These are phyloP conservation scores for Zhuqinia jingwanae DNA, from an alignment of 2,888 invertebrate genomes.

Conservation along the genomic window DNA sequence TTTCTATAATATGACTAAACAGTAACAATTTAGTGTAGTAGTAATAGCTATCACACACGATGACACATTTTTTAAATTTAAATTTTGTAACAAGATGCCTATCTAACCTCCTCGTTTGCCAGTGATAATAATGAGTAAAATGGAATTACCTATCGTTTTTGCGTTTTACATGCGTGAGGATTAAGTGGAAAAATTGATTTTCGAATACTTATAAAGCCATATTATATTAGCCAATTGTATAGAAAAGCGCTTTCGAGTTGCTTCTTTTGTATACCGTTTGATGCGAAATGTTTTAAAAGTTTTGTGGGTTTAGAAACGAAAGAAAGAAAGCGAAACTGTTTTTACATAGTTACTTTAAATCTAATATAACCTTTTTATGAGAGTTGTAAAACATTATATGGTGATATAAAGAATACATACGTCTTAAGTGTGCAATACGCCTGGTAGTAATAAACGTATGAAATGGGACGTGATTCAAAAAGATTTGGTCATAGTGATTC, in stretches of 20 bases:
- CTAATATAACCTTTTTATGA: background rate
- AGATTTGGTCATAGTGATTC: constrained; percentile 28
- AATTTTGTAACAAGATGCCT: too few relatives aligned
- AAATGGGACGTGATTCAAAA: constrained; percentile 36
- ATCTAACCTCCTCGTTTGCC: too few relatives aligned
- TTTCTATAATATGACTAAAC: constrained; percentile 1
- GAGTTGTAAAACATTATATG: constrained; percentile 10
- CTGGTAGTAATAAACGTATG: constrained; percentile 31
- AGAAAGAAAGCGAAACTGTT: too few relatives aligned
- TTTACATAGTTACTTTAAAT: too few relatives aligned
- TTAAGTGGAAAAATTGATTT: background rate
- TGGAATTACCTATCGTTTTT: too few relatives aligned
- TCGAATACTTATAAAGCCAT: too few relatives aligned
- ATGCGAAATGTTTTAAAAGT: too few relatives aligned
- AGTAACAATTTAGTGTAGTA: background rate
- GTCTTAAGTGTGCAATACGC: background rate
- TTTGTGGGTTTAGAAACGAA: too few relatives aligned
- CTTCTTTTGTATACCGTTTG: too few relatives aligned
- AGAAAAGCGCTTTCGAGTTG: too few relatives aligned
- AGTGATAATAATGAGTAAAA: too few relatives aligned
- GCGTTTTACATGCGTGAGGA: background rate
- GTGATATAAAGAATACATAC: background rate
- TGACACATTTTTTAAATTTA: background rate
- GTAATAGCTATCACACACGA: background rate
- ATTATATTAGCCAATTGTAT: too few relatives aligned